A percentile compares a stretch with the other conserved stretches of the same genome.
phyloP scores from a whole-genome alignment of 1,140 invertebrate genomes.

The Ips nitidus region DNA sequence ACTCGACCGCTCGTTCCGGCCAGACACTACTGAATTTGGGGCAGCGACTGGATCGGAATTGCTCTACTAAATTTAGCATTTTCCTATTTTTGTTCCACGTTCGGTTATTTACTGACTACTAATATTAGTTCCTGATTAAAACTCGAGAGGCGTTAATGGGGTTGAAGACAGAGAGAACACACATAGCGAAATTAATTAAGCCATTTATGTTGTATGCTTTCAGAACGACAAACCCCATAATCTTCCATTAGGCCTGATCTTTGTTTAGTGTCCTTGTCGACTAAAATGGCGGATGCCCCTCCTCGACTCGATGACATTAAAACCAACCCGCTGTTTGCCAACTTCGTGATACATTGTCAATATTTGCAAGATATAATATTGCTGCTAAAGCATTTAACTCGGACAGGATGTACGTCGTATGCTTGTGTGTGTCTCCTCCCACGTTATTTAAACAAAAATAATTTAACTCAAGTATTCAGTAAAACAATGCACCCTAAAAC shows the following conservation, averaged over 20 bases:
- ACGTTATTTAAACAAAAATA: constrained; percentile 17
- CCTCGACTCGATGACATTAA: constrained; percentile 14
- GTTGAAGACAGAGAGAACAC: too few relatives aligned
- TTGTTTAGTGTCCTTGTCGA: constrained; percentile 8
- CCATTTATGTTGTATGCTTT: neutral
- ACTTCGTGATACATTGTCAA: constrained; percentile 21
- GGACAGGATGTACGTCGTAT: constrained; percentile 11
- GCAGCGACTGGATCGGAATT: neutral
- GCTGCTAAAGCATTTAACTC: constrained; percentile 8
- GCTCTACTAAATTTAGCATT: neutral
- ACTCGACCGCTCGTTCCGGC: neutral
- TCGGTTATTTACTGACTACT: neutral
- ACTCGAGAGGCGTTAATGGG: too few relatives aligned
- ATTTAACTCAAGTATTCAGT: constrained; percentile 21
- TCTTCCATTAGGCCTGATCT: constrained; percentile 5
- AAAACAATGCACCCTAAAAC: constrained; percentile 3
- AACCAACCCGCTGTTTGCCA: constrained; percentile 22
- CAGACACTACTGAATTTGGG: neutral
- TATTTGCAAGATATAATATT: constrained; percentile 17
- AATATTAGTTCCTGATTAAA: too few relatives aligned
- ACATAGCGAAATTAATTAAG: neutral
- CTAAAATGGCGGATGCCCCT: constrained; percentile 16
- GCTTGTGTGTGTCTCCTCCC: constrained; percentile 20
- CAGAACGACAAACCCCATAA: neutral
- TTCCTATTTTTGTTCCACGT: neutral